Conservation (phyloP, 2,888 invertebrate genomes). For the Cataglyphis altisquamis region DNA sequence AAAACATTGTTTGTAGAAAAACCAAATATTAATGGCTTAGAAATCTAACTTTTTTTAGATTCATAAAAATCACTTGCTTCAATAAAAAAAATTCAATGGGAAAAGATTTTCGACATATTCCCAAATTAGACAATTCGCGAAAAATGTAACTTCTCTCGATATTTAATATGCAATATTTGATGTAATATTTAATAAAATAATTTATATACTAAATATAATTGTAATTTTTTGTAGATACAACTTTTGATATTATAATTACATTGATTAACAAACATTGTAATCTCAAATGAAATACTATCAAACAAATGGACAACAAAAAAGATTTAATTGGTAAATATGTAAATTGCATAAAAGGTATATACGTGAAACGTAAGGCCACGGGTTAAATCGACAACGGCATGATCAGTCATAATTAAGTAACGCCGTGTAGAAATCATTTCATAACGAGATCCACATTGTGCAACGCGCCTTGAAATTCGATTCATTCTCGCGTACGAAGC, state of each 20-base stretch:
- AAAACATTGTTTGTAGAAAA: slow-evolving; percentile 65
- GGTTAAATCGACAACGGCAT: slow-evolving; percentile 33
- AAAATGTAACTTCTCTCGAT: slow-evolving; percentile 62
- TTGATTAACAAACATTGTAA: not conserved
- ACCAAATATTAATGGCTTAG: slow-evolving; percentile 16
- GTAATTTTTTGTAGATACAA: not conserved
- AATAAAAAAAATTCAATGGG: slow-evolving; percentile 72
- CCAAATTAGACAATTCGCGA: slow-evolving; percentile 76
- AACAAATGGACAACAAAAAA: slow-evolving; percentile 16
- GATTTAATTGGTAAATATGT: slow-evolving; percentile 28
- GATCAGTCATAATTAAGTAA: slow-evolving; percentile 72
- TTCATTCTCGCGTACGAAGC: slow-evolving; percentile 52
- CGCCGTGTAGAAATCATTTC: slow-evolving; percentile 72
- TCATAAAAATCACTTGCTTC: slow-evolving; percentile 47
- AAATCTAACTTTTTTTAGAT: slow-evolving; percentile 30
- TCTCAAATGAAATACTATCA: not conserved
- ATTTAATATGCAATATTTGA: slow-evolving; percentile 44
- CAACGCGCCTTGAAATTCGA: slow-evolving; percentile 60
- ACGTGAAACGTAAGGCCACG: slow-evolving; percentile 1
- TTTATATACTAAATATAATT: not conserved
- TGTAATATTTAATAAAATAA: not conserved
- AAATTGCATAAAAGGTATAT: slow-evolving; percentile 1
- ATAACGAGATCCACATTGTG: slow-evolving; percentile 69
- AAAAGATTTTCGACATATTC: slow-evolving; percentile 81
- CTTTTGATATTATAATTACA: not conserved